Base-by-base conservation (phyloP, 1,140 invertebrate species). In the Rhopalosiphum maidis region DNA sequence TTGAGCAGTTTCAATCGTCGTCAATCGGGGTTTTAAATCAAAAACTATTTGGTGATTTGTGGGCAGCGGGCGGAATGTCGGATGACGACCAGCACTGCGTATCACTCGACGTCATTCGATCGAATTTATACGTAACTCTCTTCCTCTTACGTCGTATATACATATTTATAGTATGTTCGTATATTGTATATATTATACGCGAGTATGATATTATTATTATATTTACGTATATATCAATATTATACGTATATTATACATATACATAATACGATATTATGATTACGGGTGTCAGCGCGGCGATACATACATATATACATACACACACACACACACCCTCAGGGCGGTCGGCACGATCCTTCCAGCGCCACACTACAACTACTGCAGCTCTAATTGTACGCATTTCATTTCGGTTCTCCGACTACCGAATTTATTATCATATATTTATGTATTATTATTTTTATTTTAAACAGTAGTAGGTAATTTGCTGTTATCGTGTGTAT, bases 381-480 rank as follows among this genome's bases (percentile, higher is more conserved):
- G 11, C 83, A 43, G 35, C 37, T 41, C 43, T 55, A 89, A 54
- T 89, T 89, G 48, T 89, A 89, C 48, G 48, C 46, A n/a, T 89
- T 89, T 89, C 87, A 88, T 88, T 88, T 88, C 46, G 48, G 48
- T 54, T 54, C 18, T 37, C 35, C 41, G 91, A 92, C 91, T 92
- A 92, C 91, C 91, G 91, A 92, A 92, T 92, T 92, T 92, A 91
- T 91, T 77, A 92, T 92, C n/a, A 35, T 91, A 77, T n/a, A n/a
- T n/a, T n/a, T 91, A 46, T 82, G 9, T 46, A 3, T 46, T 91
- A 91, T 91, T 30, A 68, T 91, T 82, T 48, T 91, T 91, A 91
- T 91, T 60, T 77, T 68, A 43, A 91, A 91, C 55, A 91, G 90
- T 77, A 91, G 90, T 77, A 18, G 60, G 60, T 68, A 51, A 82